Conservation (phyloP, 2,797 vertebrate genomes). For the Glyptemys insculpta region DNA sequence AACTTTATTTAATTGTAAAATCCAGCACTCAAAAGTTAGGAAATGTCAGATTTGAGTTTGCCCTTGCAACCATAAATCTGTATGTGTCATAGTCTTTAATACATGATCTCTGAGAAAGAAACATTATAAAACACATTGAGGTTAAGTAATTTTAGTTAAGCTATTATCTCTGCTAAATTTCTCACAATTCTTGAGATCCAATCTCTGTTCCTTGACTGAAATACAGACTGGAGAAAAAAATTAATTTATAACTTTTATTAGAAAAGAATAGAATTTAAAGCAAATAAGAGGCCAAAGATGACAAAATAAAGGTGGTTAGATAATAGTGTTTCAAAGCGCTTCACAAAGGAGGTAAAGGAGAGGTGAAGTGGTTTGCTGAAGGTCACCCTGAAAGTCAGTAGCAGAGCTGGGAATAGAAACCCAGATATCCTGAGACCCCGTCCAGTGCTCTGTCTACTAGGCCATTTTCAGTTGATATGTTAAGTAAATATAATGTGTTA, state of each 20-base stretch:
- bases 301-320: background rate
- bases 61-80: background rate
- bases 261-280: background rate
- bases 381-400: background rate
- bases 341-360: background rate
- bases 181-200: background rate
- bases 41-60: background rate
- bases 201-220: background rate
- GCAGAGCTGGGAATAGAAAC: background rate
- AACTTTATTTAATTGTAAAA: background rate
- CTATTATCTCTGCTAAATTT: background rate
- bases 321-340: background rate
- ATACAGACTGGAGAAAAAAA: background rate
- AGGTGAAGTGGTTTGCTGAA: background rate
- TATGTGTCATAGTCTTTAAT: accelerated
- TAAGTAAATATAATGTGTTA: background rate
- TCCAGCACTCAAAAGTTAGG: background rate
- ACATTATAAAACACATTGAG: background rate
- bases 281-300: background rate
- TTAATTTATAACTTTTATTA: background rate
- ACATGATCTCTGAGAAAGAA: background rate
- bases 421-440: background rate
- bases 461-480: background rate
- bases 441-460: background rate
- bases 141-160: background rate